These are phyloP conservation scores for Mesoligia furuncula DNA, from an alignment of 2,888 invertebrate species.

Conservation along the genomic window DNA sequence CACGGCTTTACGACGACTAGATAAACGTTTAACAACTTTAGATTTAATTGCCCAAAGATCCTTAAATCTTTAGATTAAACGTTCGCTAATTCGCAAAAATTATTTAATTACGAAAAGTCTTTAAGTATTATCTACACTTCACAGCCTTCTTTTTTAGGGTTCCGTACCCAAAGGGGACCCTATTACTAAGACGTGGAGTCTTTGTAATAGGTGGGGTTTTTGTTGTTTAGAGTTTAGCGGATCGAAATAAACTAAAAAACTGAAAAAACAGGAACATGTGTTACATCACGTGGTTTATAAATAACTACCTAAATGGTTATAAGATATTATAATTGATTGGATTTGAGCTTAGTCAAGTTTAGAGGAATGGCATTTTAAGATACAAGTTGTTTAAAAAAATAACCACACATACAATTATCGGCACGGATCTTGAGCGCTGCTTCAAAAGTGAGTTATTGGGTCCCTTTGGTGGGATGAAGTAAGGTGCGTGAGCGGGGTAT, in stretches of 20 bases:
- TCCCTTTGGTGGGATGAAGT: too few species aligned
- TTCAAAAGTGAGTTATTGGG: too few species aligned
- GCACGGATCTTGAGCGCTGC: too few species aligned
- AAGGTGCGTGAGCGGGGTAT: too few species aligned
- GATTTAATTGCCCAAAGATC: constrained; percentile 41
- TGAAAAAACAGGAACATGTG: not conserved
- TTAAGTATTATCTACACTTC: not conserved
- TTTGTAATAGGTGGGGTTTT: too few species aligned
- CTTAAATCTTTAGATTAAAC: constrained; percentile 28
- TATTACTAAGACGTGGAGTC: too few species aligned
- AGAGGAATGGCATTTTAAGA: not conserved
- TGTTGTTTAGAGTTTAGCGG: not conserved
- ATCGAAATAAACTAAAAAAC: not conserved
- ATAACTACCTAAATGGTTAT: not conserved
- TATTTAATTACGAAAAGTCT: not conserved
- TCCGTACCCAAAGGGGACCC: too few species aligned
- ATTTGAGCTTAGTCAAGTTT: not conserved
- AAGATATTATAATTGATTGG: not conserved
- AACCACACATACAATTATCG: too few species aligned
- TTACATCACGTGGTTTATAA: not conserved
- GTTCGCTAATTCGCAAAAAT: constrained; percentile 24
- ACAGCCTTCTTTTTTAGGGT: not conserved
- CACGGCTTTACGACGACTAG: constrained; percentile 26
- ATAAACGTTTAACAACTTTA: constrained; percentile 44
- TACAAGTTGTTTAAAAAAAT: not conserved